phyloP scores from a whole-genome alignment of 1,140 invertebrate genomes.

The Drosophila triauraria region DNA sequence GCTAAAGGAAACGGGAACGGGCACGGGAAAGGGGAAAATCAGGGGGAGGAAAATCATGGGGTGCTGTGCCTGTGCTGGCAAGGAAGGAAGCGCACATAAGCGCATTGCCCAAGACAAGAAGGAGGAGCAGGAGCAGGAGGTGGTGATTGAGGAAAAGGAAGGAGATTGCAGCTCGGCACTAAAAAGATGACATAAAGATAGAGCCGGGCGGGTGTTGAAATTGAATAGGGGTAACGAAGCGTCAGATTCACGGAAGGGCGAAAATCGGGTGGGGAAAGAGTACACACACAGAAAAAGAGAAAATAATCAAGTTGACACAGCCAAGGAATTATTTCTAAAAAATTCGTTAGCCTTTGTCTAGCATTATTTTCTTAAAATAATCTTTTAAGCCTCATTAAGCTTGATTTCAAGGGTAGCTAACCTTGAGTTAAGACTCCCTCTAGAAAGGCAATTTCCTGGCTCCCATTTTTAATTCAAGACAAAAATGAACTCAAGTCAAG shows the following conservation, averaged over 20 bases:
- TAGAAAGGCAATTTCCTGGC: no score
- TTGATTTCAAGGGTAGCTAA: no score
- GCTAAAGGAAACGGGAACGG: background rate
- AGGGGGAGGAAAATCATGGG: background rate
- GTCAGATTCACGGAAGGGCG: conserved; percentile 13
- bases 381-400: no score
- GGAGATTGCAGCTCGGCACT: conserved; percentile 63
- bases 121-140: background rate
- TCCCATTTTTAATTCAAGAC: no score
- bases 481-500: no score
- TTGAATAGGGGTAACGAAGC: conserved; percentile 72
- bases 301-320: background rate
- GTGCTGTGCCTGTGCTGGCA: background rate
- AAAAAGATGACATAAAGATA: conserved; percentile 80
- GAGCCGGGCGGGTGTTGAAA: conserved; percentile 74
- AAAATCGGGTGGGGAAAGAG: background rate
- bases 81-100: conserved; percentile 79
- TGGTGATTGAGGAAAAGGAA: conserved; percentile 35
- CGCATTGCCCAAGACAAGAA: conserved; percentile 67
- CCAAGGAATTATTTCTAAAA: no score
- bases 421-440: no score
- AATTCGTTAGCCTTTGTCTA: no score
- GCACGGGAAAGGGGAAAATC: conserved; percentile 4
- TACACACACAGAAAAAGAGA: background rate
- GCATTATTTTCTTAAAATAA: no score